phyloP scores from a whole-genome alignment of 2,888 invertebrate genomes.

The Bibio marci region DNA sequence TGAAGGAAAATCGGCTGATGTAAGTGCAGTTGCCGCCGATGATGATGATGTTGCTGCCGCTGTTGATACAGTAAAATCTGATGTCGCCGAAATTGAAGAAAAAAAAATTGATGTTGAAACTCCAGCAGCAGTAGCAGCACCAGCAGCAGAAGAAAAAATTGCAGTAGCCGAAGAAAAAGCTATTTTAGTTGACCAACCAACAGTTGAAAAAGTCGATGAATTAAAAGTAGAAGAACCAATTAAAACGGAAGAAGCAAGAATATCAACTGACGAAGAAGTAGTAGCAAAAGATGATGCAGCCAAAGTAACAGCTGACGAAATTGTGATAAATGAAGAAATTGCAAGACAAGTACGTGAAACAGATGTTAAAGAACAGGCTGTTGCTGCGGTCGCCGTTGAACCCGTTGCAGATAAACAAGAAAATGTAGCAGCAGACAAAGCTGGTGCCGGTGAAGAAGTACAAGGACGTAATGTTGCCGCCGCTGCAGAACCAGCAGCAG shows the following conservation, averaged over 20 bases:
- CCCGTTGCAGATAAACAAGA: constrained; percentile 12
- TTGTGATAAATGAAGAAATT: not conserved
- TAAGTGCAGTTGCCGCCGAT: not conserved
- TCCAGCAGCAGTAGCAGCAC: constrained; percentile 12
- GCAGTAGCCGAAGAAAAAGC: not conserved
- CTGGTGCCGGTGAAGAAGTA: constrained; percentile 12
- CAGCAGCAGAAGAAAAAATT: constrained; percentile 11
- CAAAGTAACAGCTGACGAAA: not conserved
- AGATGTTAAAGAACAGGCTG: too few relatives aligned
- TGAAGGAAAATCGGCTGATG: not conserved
- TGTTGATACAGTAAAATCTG: too few relatives aligned
- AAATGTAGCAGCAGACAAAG: constrained; percentile 15
- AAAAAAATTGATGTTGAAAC: constrained; percentile 19
- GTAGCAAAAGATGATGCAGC: not conserved
- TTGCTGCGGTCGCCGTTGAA: too few relatives aligned
- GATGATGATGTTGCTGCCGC: not conserved
- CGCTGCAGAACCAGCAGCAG: constrained; percentile 15
- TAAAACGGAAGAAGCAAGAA: too few relatives aligned
- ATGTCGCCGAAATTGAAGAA: constrained; percentile 10
- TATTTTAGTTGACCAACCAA: constrained; percentile 3
- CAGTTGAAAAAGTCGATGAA: constrained; percentile 18
- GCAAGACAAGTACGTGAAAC: too few relatives aligned
- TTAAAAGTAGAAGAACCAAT: too few relatives aligned
- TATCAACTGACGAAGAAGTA: too few relatives aligned
- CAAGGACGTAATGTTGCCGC: constrained; percentile 9